Conservation (phyloP, 2,113 vertebrate species). For the Sorex fumeus region DNA sequence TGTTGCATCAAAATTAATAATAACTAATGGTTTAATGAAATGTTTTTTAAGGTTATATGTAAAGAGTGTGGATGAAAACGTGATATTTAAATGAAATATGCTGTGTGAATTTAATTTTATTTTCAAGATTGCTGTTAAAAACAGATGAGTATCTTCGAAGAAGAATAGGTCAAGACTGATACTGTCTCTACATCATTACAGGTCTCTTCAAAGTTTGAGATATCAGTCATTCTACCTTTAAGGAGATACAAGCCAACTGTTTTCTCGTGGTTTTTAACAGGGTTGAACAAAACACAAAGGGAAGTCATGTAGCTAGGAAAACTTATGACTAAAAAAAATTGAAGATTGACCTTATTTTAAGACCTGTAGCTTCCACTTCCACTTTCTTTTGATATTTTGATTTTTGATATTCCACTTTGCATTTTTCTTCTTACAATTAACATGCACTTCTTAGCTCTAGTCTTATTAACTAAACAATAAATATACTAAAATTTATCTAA, state of each 20-base stretch:
- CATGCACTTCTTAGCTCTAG: slow-evolving; percentile 59
- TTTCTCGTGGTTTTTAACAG: slow-evolving; percentile 69
- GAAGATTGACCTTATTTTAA: slow-evolving; percentile 40
- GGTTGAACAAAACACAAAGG: background rate
- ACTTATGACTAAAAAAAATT: slow-evolving; percentile 48
- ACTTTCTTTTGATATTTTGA: slow-evolving; percentile 25
- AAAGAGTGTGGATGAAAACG: background rate
- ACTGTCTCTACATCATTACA: background rate
- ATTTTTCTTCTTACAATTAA: slow-evolving; percentile 31
- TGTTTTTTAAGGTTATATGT: background rate
- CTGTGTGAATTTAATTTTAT: background rate
- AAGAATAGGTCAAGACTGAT: slow-evolving; percentile 17
- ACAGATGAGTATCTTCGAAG: background rate
- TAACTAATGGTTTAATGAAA: background rate
- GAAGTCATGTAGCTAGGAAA: slow-evolving; percentile 43
- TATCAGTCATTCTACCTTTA: slow-evolving; percentile 52
- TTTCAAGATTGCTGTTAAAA: slow-evolving; percentile 51
- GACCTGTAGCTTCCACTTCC: slow-evolving; percentile 6
- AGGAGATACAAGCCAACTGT: slow-evolving; percentile 28
- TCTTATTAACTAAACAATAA: slow-evolving; percentile 62
- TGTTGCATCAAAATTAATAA: background rate
- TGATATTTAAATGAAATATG: background rate
- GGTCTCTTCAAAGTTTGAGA: slow-evolving; percentile 53
- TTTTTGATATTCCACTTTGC: no score
- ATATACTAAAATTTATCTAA: slow-evolving; percentile 48